These are phyloP conservation scores for Aphelocoma californica DNA, from an alignment of 2,797 vertebrate species.

Conservation along the genomic window DNA sequence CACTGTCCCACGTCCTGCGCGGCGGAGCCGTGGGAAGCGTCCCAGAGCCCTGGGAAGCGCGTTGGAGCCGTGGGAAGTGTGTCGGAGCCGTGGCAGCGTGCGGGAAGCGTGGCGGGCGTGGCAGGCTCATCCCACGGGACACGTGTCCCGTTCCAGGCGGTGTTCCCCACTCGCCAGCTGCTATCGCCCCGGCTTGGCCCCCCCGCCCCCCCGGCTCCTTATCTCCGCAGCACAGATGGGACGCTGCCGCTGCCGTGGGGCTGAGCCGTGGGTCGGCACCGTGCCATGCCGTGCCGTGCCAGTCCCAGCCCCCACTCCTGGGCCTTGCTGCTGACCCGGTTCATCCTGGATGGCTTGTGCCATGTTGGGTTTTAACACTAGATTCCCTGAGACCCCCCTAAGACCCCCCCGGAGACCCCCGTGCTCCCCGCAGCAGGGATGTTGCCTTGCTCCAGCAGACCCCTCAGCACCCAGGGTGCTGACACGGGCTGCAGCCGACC, in stretches of 20 bases:
- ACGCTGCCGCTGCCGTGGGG: background rate
- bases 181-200: background rate
- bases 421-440: background rate
- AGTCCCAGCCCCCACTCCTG: background rate
- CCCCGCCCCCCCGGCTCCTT: background rate
- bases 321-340: background rate
- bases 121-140: background rate
- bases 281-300: background rate
- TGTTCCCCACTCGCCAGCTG: background rate
- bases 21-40: background rate
- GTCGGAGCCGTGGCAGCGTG: background rate
- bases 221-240: background rate
- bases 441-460: background rate
- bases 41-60: background rate
- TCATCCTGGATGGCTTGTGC: background rate
- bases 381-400: rapidly evolving
- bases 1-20: background rate
- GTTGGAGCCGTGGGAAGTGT: background rate
- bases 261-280: background rate
- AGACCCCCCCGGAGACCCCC: background rate
- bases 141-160: background rate
- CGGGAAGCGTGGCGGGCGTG: background rate
- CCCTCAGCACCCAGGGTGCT: too few relatives aligned
- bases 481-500: background rate
- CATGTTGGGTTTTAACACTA: background rate